phyloP scores from a whole-genome alignment of 2,888 invertebrate species.

The Griposia aprilina region DNA sequence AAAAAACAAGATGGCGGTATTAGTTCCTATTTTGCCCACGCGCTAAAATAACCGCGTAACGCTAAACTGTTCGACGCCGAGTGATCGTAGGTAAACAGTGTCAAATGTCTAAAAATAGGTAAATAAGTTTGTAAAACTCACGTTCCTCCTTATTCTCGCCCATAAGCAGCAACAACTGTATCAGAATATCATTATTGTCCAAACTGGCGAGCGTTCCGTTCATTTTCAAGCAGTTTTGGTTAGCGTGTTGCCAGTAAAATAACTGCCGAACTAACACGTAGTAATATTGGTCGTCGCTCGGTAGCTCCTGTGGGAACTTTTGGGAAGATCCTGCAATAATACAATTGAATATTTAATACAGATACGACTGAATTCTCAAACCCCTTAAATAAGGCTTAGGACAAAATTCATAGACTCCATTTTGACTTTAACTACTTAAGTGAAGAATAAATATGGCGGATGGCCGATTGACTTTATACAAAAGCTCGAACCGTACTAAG shows the following conservation, averaged over 20 bases:
- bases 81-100: too few species aligned
- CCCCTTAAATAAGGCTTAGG: too few species aligned
- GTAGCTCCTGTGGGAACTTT: constrained; percentile 68
- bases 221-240: constrained; percentile 83
- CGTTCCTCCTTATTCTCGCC: constrained; percentile 85
- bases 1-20: too few species aligned
- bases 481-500: too few species aligned
- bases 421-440: too few species aligned
- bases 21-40: too few species aligned
- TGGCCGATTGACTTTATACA: too few species aligned
- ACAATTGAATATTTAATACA: neutral
- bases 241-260: constrained; percentile 85
- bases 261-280: constrained; percentile 81
- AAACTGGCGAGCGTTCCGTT: constrained; percentile 82
- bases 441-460: too few species aligned
- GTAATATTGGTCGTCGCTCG: constrained; percentile 83
- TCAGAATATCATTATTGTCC: constrained; percentile 79
- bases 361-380: neutral
- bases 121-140: constrained; percentile 68
- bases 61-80: too few species aligned
- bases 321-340: constrained; percentile 70
- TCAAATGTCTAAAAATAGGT: too few species aligned
- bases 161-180: constrained; percentile 83
- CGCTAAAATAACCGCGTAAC: too few species aligned
- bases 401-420: too few species aligned